A percentile compares a stretch with the other conserved stretches of the same genome.
phyloP scores from a whole-genome alignment of 2,113 vertebrate species.

The Condylura cristata region DNA sequence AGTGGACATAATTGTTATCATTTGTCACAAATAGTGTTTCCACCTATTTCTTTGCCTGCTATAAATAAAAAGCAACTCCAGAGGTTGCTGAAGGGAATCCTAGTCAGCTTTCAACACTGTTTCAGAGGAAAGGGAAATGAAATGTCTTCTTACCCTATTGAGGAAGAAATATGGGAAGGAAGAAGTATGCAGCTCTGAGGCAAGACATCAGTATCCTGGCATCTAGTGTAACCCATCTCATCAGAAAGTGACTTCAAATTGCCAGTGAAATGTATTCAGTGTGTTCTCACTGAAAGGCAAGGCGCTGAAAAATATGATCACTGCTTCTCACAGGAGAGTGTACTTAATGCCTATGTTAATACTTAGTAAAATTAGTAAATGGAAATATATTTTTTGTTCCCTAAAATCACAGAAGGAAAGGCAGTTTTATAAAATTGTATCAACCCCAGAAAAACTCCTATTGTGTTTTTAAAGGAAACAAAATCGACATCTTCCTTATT shows the following conservation, averaged over 20 bases:
- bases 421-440: neutral
- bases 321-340: neutral
- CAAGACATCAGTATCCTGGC: neutral
- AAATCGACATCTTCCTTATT: no score
- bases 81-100: constrained; percentile 35
- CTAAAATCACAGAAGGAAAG: neutral
- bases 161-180: constrained; percentile 29
- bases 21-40: constrained; percentile 56
- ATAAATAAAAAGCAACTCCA: constrained; percentile 57
- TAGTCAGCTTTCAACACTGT: neutral
- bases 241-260: neutral
- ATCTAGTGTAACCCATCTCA: neutral
- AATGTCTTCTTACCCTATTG: neutral
- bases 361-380: neutral
- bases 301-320: neutral
- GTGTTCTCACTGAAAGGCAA: neutral
- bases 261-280: neutral
- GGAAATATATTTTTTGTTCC: neutral
- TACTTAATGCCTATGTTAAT: neutral
- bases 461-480: neutral
- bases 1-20: constrained; percentile 50
- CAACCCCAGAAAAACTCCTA: neutral
- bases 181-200: neutral
- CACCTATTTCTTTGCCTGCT: constrained; percentile 18
- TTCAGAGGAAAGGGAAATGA: constrained; percentile 54